Evolutionary conservation across 1,140 invertebrate species (phyloP), one percentile per base, ranked within the genome.

Genomic region (Oppia nitens): DNA sequence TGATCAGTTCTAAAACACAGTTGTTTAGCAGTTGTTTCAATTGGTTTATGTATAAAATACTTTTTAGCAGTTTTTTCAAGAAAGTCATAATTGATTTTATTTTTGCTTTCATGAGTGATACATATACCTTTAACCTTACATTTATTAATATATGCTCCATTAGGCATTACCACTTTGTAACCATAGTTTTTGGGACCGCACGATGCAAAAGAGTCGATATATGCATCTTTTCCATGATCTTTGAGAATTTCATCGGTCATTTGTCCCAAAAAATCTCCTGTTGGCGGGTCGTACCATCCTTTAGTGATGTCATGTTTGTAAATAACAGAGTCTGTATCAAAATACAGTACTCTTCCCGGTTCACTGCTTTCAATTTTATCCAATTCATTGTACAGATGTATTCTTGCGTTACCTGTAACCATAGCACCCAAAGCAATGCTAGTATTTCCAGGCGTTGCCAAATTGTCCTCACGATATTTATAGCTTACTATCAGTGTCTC

Each of bases 161-260:
- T n/a, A 12, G 50, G 11, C 1, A 27, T n/a, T 21, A 3, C 1
- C 9, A 59, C 40, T 59, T 55, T 2, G 24, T 59, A 59, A 14
- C 49, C 49, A 25, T 59, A 59, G 24, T 59, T 59, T 27, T 59
- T 59, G 6, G 57, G 57, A 24, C 57, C 57, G 6, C 11, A 21
- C 17, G 20, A 14, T 21, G 23, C 29, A 26, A 53, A 51, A 2
- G 11, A 11, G 23, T 25, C 25, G 47, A 47, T 52, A n/a, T 40
- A 28, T 4, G 17, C 57, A 3, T 21, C 50, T 11, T 9, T 6
- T 12, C 55, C 55, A 53, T 57, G 53, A 3, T 17, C 56, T 12
- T 23, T 48, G 11, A 24, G 11, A n/a, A 59, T 52, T 26, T 59
- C 57, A 53, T 59, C 57, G 23, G 49, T 59, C n/a, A 59, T n/a